Base-by-base conservation (phyloP, 2,888 invertebrate genomes). In the Yponomeuta cagnagella region DNA sequence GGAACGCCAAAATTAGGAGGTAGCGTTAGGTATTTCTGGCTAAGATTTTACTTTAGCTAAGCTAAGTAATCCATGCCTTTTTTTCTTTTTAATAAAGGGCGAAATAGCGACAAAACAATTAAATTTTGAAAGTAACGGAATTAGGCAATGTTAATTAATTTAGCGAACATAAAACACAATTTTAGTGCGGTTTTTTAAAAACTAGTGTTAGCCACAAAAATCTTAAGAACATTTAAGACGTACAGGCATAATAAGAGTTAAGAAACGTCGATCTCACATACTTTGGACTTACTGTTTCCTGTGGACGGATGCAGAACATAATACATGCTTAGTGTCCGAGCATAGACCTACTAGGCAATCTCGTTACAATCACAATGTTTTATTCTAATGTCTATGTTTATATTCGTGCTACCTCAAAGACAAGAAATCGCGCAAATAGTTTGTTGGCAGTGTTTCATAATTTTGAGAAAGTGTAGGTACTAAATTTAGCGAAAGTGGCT, bases 211-310 rank as follows among this genome's bases (percentile, higher is more conserved):
- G 91, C 90, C 88, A 91, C 90, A 89, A 79, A 89, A 58, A 77
- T 84, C 88, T 89, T 88, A 86, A 82, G 52, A 78, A 83, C 77
- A 77, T 79, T 85, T 84, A 83, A 78, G 52, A 85, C 77, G 75
- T 80, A 63, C 83, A 90, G 89, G 89, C 89, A 87, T 85, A 82
- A 78, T 74, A 83, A 83, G 77, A 77, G 78, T 78, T 78, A 81
- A 80, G 80, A 83, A 74, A 76, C 77, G 79, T 83, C 78, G 75
- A 81, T 82, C 84, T 81, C 82, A 90, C 91, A 89, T 91, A 91
- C 91, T 87, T 89, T 89, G 89, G 67, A 95, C 95, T 95, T 95
- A 95, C 95, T 95, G 94, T 94, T 95, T 95, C 95, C 95, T 95
- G 95, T 92, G 90, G 93, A 93, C 80, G 94, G 89, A 92, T 90